These are phyloP conservation scores for Calosoma granatense DNA, from an alignment of 1,140 invertebrate genomes.

Conservation along the genomic window DNA sequence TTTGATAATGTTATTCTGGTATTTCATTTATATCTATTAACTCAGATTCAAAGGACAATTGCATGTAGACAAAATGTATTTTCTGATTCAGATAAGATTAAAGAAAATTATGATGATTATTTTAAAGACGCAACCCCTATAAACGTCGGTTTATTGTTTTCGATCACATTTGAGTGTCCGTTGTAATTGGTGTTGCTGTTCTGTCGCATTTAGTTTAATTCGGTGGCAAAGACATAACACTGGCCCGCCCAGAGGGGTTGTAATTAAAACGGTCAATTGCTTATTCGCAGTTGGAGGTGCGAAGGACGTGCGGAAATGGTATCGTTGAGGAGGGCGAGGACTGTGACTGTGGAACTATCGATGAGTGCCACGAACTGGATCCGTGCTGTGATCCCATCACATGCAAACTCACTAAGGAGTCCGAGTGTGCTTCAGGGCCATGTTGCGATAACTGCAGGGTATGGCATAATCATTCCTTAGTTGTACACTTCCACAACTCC, in stretches of 20 bases:
- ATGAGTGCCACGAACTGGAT: constrained; percentile 75
- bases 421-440: constrained; percentile 82
- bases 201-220: neutral
- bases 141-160: neutral
- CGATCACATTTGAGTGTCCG: too few relatives aligned
- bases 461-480: constrained; percentile 30
- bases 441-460: constrained; percentile 90
- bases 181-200: neutral
- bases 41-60: too few relatives aligned
- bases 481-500: too few relatives aligned
- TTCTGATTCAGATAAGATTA: too few relatives aligned
- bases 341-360: constrained; percentile 80
- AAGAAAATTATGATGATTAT: too few relatives aligned
- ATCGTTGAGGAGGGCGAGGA: constrained; percentile 92
- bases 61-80: too few relatives aligned
- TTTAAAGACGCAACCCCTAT: too few relatives aligned
- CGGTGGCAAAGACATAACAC: neutral
- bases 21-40: too few relatives aligned
- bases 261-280: neutral
- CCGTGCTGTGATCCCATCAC: constrained; percentile 94
- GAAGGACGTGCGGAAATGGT: constrained; percentile 81
- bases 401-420: constrained; percentile 81
- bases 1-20: too few relatives aligned
- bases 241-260: neutral
- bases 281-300: constrained; percentile 41